A percentile compares a stretch with the other conserved stretches of the same genome.
Evolutionary conservation across 2,113 vertebrate species (phyloP).

Genomic region (Sinocyclocheilus grahami): DNA sequence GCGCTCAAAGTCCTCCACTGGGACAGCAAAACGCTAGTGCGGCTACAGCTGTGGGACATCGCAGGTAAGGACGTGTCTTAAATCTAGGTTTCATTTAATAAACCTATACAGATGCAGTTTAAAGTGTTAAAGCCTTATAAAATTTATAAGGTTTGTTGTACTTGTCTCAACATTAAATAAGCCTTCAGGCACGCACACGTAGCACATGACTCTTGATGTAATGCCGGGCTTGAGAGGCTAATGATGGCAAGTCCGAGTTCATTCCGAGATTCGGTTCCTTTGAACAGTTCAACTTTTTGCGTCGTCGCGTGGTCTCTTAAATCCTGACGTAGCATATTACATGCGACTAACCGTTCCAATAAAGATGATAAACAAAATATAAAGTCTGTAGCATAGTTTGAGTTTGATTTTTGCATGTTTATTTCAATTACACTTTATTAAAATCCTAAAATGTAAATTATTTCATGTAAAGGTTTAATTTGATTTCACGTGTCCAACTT

Average conservation of each 20-base stretch:
- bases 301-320: background rate
- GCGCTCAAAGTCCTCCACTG: slow-evolving; percentile 94
- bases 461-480: background rate
- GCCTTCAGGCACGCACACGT: background rate
- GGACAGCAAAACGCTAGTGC: slow-evolving; percentile 90
- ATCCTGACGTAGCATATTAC: background rate
- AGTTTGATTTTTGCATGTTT: background rate
- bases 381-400: background rate
- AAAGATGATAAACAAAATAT: background rate
- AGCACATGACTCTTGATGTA: slow-evolving; percentile 20
- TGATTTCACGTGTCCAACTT: background rate
- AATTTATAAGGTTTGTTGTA: background rate
- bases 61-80: slow-evolving; percentile 81
- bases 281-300: background rate
- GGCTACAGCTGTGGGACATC: slow-evolving; percentile 97
- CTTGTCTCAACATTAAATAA: background rate
- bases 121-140: background rate
- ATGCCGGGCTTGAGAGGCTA: background rate
- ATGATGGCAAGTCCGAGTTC: background rate
- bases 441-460: background rate
- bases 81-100: background rate
- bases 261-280: background rate
- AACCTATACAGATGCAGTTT: background rate
- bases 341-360: background rate
- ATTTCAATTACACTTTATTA: background rate